Evolutionary conservation across 2,797 vertebrate species (phyloP).

Genomic region (Falco concolor): DNA sequence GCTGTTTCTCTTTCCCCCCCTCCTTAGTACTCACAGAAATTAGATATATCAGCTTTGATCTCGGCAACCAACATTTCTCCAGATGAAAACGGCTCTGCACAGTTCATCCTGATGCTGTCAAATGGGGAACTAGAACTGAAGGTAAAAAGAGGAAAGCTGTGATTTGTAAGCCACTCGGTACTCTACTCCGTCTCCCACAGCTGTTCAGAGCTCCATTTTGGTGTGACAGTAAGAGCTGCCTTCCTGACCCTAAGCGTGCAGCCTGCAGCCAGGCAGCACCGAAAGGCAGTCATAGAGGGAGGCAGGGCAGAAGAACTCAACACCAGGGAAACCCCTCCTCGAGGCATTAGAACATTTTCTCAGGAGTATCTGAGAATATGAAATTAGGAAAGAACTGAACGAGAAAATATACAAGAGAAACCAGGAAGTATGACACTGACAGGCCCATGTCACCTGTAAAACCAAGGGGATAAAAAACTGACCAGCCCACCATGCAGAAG

Average conservation of each 20-base stretch:
- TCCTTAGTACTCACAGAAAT: conserved; percentile 61
- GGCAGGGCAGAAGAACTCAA: neutral
- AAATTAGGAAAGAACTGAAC: neutral
- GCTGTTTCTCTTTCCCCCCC: neutral
- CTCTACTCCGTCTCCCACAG: neutral
- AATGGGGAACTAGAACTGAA: conserved; percentile 68
- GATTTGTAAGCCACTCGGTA: neutral
- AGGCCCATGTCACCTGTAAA: neutral
- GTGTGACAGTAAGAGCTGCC: neutral
- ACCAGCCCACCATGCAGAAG: neutral
- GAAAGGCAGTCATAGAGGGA: neutral
- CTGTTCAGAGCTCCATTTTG: neutral
- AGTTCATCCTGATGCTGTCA: conserved; percentile 58
- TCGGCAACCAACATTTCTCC: conserved; percentile 16
- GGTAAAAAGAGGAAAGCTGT: conserved; percentile 27
- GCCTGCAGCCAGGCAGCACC: neutral
- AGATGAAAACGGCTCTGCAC: conserved; percentile 28
- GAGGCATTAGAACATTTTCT: neutral
- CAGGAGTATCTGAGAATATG: neutral
- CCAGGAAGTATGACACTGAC: neutral
- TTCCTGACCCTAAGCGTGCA: too few species aligned
- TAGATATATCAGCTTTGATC: conserved; percentile 55
- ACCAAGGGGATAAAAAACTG: neutral
- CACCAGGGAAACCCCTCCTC: neutral
- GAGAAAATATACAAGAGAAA: neutral